phyloP scores from a whole-genome alignment of 2,113 vertebrate species.

The Phrynosoma blainvillii region DNA sequence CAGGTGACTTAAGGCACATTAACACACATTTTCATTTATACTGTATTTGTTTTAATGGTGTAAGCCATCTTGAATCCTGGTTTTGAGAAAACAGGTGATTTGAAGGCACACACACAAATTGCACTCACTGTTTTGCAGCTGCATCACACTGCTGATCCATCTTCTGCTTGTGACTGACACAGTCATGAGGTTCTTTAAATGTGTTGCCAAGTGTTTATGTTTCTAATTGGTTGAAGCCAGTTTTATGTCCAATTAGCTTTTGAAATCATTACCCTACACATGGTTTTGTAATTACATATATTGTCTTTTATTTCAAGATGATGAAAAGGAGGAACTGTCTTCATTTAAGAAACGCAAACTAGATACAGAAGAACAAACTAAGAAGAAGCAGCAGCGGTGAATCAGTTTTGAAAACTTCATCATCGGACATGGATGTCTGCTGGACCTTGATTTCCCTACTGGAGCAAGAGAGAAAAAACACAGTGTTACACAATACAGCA shows the following conservation, averaged over 20 bases:
- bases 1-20: too few species aligned
- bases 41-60: too few species aligned
- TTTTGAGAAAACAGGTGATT: not conserved
- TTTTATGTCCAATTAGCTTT: not conserved
- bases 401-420: constrained; percentile 1
- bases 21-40: too few species aligned
- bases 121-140: not conserved
- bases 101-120: not conserved
- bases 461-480: constrained; percentile 36
- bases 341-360: constrained; percentile 87
- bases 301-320: constrained; percentile 81
- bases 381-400: constrained; percentile 82
- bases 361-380: constrained; percentile 87
- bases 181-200: not conserved
- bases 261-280: not conserved
- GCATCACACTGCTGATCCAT: not conserved
- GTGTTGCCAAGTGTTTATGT: not conserved
- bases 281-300: constrained; percentile 48
- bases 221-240: not conserved
- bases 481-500: constrained; percentile 48
- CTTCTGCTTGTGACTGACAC: not conserved
- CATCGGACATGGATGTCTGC: constrained; percentile 1
- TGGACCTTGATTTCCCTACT: constrained; percentile 42
- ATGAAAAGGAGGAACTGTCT: constrained; percentile 76
- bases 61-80: too few species aligned